phyloP scores from a whole-genome alignment of 2,888 invertebrate species.

The Chaetoderma sp. region DNA sequence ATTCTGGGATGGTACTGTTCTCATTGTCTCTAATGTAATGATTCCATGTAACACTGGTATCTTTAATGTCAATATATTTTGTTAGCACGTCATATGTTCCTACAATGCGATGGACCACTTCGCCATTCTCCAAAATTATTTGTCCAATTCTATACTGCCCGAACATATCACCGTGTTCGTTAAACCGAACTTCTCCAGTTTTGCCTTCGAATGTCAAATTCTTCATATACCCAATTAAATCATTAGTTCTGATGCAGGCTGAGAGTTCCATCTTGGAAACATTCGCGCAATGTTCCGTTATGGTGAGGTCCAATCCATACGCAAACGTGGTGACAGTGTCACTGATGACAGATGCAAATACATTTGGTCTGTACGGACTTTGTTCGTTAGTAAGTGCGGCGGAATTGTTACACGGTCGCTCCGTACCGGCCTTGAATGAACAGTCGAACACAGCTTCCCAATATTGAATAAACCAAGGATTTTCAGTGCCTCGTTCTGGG shows the following conservation, averaged over 20 bases:
- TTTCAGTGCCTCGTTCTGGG: constrained; percentile 30
- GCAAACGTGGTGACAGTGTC: constrained; percentile 51
- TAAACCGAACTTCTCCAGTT: not conserved
- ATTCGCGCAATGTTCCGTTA: constrained; percentile 37
- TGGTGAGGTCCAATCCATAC: constrained; percentile 40
- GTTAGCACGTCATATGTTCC: not conserved
- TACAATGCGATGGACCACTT: not conserved
- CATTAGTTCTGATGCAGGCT: not conserved
- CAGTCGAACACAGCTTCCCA: constrained; percentile 51
- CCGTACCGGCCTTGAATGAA: constrained; percentile 22
- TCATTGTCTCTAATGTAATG: too few species aligned
- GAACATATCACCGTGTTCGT: not conserved
- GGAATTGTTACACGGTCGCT: not conserved
- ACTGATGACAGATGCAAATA: constrained; percentile 40
- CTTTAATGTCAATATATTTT: not conserved
- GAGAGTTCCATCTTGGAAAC: not conserved
- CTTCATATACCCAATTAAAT: not conserved
- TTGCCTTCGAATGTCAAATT: not conserved
- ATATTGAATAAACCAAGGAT: constrained; percentile 55
- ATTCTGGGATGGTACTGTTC: constrained; percentile 5
- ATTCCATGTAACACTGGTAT: not conserved
- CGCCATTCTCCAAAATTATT: not conserved
- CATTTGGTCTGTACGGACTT: not conserved
- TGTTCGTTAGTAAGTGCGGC: not conserved
- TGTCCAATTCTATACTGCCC: not conserved